Conservation (phyloP, 2,888 invertebrate species). For the Polyommatus iphigenia region DNA sequence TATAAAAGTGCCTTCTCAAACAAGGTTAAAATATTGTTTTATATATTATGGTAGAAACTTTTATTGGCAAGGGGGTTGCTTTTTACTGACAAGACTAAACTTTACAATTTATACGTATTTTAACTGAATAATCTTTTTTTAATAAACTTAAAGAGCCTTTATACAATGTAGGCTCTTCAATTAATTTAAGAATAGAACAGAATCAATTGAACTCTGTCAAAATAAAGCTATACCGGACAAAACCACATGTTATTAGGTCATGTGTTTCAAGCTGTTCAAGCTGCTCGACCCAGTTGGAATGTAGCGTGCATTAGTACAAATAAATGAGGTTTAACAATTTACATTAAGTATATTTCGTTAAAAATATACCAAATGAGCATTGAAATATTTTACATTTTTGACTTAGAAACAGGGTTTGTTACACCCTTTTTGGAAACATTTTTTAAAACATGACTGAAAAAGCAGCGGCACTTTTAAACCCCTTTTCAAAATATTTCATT, state of each 20-base stretch:
- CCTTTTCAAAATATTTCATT: not conserved
- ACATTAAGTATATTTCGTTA: not conserved
- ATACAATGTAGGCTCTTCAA: not conserved
- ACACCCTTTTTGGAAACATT: not conserved
- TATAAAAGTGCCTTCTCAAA: too few species aligned
- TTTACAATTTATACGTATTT: too few species aligned
- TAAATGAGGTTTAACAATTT: not conserved
- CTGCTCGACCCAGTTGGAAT: slow-evolving; percentile 10
- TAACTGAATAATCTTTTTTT: not conserved
- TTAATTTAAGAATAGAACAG: not conserved
- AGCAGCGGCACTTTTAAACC: not conserved
- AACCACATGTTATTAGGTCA: slow-evolving; percentile 11
- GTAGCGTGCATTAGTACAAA: slow-evolving; percentile 10
- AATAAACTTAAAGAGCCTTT: too few species aligned
- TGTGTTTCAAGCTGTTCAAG: slow-evolving; percentile 1
- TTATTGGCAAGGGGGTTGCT: too few species aligned
- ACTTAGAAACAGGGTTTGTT: not conserved
- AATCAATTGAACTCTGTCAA: not conserved
- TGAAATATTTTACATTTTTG: not conserved
- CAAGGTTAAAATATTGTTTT: too few species aligned
- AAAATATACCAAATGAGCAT: not conserved
- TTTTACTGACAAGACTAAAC: too few species aligned
- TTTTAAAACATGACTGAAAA: not conserved
- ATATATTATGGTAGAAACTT: too few species aligned
- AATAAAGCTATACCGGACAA: slow-evolving; percentile 9